Conservation (phyloP, 2,113 vertebrate genomes). For the Lota lota region DNA sequence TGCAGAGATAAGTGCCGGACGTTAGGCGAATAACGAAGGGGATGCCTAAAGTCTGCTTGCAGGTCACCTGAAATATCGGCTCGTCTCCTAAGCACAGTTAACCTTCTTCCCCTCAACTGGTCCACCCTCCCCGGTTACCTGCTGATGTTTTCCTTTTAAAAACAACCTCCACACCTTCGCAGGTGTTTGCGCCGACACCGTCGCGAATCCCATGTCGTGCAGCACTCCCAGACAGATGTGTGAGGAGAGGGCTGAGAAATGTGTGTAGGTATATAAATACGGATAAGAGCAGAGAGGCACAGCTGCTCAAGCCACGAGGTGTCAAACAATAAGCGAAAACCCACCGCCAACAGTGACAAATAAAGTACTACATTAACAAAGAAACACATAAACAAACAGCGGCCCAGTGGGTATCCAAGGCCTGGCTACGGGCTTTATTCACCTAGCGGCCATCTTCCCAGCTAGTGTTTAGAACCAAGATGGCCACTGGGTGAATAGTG, state of each 20-base stretch:
- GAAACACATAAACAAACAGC: no score
- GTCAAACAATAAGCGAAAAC: no score
- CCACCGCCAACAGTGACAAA: no score
- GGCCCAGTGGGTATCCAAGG: no score
- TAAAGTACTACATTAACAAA: no score
- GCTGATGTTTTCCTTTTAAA: conserved; percentile 37
- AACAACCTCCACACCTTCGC: conserved; percentile 42
- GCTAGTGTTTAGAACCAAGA: no score
- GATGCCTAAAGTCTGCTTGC: conserved; percentile 26
- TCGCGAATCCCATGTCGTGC: conserved; percentile 30
- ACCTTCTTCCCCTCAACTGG: conserved; percentile 31
- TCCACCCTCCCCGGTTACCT: conserved; percentile 21
- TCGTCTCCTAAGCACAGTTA: conserved; percentile 38
- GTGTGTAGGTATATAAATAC: conserved; percentile 20
- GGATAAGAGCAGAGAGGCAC: neutral
- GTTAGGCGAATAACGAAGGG: conserved; percentile 40
- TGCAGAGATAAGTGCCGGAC: conserved; percentile 42
- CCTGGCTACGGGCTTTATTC: no score
- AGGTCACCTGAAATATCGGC: conserved; percentile 31
- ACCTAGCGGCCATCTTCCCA: no score
- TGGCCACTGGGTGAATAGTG: neutral
- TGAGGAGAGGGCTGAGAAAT: conserved; percentile 31
- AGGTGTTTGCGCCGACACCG: conserved; percentile 26
- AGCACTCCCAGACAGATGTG: conserved; percentile 53
- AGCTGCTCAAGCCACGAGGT: no score